These are phyloP conservation scores for Epizoanthus ramosus DNA, from an alignment of 92 coral and sea anemone genomes.

Conservation along the genomic window DNA sequence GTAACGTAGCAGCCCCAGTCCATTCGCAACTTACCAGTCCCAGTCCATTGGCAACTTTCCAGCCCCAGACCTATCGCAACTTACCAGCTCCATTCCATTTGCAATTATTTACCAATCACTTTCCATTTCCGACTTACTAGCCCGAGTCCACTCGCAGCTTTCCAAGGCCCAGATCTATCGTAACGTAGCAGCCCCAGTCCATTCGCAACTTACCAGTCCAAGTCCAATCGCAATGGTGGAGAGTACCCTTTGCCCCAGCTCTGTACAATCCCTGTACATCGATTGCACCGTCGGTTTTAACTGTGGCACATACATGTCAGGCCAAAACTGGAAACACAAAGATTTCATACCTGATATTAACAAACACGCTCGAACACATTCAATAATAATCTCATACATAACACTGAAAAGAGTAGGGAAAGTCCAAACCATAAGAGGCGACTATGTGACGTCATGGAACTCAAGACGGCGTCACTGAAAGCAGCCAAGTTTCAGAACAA, in stretches of 20 bases:
- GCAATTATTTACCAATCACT: no score
- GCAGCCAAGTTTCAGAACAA: no score
- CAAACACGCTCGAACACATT: no score
- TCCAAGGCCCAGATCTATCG: no score
- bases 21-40: background rate
- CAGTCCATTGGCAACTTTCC: background rate
- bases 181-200: background rate
- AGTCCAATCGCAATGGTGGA: slow-evolving; percentile 2
- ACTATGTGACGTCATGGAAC: no score
- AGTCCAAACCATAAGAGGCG: no score
- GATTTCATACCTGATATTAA: background rate
- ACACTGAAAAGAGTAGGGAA: no score
- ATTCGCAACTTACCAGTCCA: background rate
- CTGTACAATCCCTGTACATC: background rate
- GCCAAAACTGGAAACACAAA: background rate
- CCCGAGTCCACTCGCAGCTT: background rate
- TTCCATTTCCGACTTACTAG: background rate
- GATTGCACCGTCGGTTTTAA: background rate
- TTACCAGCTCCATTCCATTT: no score
- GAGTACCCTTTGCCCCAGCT: background rate
- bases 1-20: no score
- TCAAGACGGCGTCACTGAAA: no score
- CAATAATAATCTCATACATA: no score
- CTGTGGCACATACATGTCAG: background rate
- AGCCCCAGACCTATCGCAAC: background rate